Base-by-base conservation (phyloP, 2,888 invertebrate genomes). In the Dicranocentrus wangi region DNA sequence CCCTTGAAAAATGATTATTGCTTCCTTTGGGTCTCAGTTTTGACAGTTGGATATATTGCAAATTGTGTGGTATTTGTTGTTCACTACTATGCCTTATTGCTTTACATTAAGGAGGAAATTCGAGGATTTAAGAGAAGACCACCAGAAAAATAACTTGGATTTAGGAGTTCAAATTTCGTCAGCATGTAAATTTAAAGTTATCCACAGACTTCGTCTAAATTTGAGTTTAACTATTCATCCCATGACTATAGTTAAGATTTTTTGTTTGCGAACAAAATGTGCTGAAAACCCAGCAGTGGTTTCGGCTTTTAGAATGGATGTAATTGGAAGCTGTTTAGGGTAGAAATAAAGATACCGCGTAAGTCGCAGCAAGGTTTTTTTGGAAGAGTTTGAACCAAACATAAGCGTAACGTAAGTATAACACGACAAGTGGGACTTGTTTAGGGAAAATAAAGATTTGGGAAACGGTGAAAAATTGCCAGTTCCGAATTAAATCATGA, bases 1-100 rank as follows among this genome's bases (percentile, higher is more conserved):
- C 66, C 28, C 42, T 28, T 76, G 76, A 76, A 68, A 76, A 76
- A 76, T 76, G 76, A 68, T 76, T 76, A 76, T 76, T 76, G 63
- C 76, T 76, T 76, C 68, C 68, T 32, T 60, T 53, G 63, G 47
- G 55, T 25, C 28, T 65, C 47, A 63, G 27, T 63, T 65, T 68
- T 68, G 76, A 76, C 73, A 65, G 42, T 25, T 32, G 39, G 47
- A 75, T 60, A 65, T 73, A 73, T 75, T 75, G 75, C 75, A 75
- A 75, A 75, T 75, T 75, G 75, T 63, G 73, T 68, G 47, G 23
- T 51, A 47, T 47, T 28, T 32, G 27, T 15, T 28, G 23, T 23
- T n/a, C 23, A n/a, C 17, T 27, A 25, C 10, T 23, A 21, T n/a
- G 8, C 28, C n/a, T 21, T n/a, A 55, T 55, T 55, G 15, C 13